Evolutionary conservation across 2,888 invertebrate genomes (phyloP), one percentile per base, ranked within the genome.

Genomic region (Hartigia nigra): DNA sequence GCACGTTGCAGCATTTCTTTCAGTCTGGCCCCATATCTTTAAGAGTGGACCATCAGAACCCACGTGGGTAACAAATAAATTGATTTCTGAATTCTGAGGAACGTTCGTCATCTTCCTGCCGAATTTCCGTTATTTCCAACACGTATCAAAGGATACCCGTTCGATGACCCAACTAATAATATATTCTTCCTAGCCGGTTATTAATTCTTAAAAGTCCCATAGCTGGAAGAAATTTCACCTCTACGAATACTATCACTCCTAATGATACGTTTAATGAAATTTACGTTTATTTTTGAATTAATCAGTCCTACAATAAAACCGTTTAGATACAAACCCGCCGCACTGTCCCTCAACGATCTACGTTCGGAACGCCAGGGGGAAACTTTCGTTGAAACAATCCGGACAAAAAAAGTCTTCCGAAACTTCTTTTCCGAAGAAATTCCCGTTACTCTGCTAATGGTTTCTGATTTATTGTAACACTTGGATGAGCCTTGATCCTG

Each of bases 1-100:
- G 88, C 93, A 92, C 77, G 94, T 88, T 1, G 94, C 93, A 74
- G 93, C 90, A 81, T 92, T 82, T 31, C 84, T 84, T 86, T 95
- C 94, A 0, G 93, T 92, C 91, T 96, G 96, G 37, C 95, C 96
- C 92, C 94, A 95, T 88, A 96, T 92, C 92, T 94, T 95, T 80
- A 96, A 91, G 88, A 95, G 95, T 79, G 94, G 94, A 39, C 95
- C 95, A 81, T 95, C 94, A 76, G 94, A 93, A 87, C 96, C 95
- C 82, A 96, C 93, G 92, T 94, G 94, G 81, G 95, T 96, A 86
- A 95, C 93, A 84, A 92, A 93, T 75, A 94, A 91, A 2, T 78
- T 72, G 34, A 86, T 83, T 32, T 78, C 81, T n/a, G 80, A 70
- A 55, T 82, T 82, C 55, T 79, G 82, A 74, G 74, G 74, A 31